Percentiles rank a stretch among this genome's conserved stretches.
These are phyloP conservation scores for Pycnonotus jocosus DNA, from an alignment of 2,113 vertebrate genomes.

Conservation along the genomic window DNA sequence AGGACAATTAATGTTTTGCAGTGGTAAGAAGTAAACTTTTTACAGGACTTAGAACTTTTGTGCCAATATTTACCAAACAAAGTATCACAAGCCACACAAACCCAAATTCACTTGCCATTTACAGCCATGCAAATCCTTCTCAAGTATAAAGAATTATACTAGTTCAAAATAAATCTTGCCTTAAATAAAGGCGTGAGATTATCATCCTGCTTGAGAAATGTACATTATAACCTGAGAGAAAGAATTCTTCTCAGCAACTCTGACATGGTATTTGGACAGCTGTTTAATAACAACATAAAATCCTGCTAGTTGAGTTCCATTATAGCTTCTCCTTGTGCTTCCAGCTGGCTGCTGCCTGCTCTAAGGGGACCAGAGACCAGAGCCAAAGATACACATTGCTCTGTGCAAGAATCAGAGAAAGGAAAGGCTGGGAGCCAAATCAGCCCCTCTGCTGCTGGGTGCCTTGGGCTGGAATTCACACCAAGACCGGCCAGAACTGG, in stretches of 20 bases:
- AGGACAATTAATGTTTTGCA: background rate
- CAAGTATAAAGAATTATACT: background rate
- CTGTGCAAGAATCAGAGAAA: background rate
- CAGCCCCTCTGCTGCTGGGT: background rate
- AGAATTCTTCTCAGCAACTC: background rate
- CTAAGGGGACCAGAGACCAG: background rate
- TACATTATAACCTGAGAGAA: background rate
- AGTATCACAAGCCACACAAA: background rate
- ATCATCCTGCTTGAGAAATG: background rate
- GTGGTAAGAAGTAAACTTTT: background rate
- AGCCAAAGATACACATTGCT: constrained; percentile 45
- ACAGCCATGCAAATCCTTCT: background rate
- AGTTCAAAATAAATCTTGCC: background rate
- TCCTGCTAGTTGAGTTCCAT: background rate
- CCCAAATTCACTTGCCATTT: background rate
- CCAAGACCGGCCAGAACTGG: background rate
- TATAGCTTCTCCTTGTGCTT: constrained; percentile 10
- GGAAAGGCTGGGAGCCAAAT: background rate
- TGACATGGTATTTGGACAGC: constrained; percentile 38
- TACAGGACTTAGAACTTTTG: background rate
- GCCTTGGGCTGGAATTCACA: background rate
- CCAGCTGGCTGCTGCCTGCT: constrained; percentile 38
- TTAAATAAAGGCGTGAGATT: background rate
- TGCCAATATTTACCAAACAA: background rate
- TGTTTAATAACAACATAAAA: constrained; percentile 42